Conservation (phyloP, 2,113 vertebrate genomes). For the Aramus guarauna region DNA sequence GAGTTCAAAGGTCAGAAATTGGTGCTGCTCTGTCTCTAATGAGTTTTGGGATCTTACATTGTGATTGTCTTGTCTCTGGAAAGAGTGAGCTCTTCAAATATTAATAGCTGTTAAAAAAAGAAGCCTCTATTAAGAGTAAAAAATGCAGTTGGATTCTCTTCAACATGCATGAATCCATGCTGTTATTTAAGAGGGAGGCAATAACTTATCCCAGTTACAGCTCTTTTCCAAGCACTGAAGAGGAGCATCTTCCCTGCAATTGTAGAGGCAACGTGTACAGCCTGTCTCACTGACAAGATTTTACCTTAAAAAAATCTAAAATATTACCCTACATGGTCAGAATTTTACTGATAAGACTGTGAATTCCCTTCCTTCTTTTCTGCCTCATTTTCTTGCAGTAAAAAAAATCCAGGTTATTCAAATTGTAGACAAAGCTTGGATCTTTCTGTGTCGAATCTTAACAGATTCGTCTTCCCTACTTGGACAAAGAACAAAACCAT, state of each 20-base stretch:
- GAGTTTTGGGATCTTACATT: not conserved
- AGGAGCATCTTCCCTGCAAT: not conserved
- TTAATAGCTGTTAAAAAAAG: not conserved
- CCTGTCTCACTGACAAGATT: not conserved
- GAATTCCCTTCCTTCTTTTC: not conserved
- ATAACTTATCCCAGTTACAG: not conserved
- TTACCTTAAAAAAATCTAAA: not conserved
- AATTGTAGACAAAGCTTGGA: not conserved
- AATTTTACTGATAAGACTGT: not conserved
- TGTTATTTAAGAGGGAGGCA: not conserved
- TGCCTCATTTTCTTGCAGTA: not conserved
- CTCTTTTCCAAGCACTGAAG: not conserved
- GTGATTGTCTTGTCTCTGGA: not conserved
- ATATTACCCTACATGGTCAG: not conserved
- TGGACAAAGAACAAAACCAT: not conserved
- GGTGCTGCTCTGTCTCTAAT: not conserved
- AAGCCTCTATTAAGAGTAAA: not conserved
- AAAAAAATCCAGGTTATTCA: not conserved
- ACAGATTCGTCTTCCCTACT: not conserved
- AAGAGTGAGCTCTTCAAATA: not conserved
- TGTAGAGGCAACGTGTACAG: not conserved
- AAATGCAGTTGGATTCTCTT: not conserved
- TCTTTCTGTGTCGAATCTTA: not conserved
- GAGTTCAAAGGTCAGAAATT: not conserved
- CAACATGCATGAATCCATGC: not conserved